Base-by-base conservation (phyloP, 1,140 invertebrate genomes). In the Drosophila grimshawi region DNA sequence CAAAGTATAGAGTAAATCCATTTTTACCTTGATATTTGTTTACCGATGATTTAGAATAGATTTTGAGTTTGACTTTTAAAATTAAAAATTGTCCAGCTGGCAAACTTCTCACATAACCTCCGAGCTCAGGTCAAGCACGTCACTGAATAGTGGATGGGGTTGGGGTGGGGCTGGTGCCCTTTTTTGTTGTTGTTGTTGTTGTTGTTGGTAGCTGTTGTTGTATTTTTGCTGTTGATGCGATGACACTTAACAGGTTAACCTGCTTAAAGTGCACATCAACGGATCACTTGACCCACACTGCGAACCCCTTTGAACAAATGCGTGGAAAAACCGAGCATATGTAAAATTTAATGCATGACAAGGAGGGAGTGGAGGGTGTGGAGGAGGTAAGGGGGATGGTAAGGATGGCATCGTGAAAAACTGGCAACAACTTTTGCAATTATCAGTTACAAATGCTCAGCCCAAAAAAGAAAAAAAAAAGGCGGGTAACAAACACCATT, bases 231-330 rank as follows among this genome's bases (percentile, higher is more conserved):
- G 19, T 19, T 19, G 19, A 43, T 43, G 78, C 53, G 48, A 63
- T 52, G 81, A 85, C 81, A 83, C 62, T 83, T 85, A 80, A 63
- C 83, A 80, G 83, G 83, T 86, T 88, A 88, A 86, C 76, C 80
- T 80, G 83, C 83, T 88, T 80, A 88, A 88, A 88, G 83, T 88
- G 83, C 83, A 80, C 80, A 86, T 86, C 83, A 86, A 88, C 73
- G 85, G 76, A 83, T 71, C 69, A 68, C 55, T 83, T 86, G 83
- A 86, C 83, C 83, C 81, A 61, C 81, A 55, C 43, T 72, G 53
- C 3, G 51, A 52, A 55, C 5, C 51, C 43, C 43, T 6, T 8
- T 32, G 6, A 30, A 56, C 32, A 64, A 64, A 43, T 30, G 46
- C 19, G 41, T 48, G 60, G 67, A 68, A 76, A 76, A 76, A 71